These are phyloP conservation scores for Drosophila limbata DNA, from an alignment of 2,888 invertebrate genomes.

Conservation along the genomic window DNA sequence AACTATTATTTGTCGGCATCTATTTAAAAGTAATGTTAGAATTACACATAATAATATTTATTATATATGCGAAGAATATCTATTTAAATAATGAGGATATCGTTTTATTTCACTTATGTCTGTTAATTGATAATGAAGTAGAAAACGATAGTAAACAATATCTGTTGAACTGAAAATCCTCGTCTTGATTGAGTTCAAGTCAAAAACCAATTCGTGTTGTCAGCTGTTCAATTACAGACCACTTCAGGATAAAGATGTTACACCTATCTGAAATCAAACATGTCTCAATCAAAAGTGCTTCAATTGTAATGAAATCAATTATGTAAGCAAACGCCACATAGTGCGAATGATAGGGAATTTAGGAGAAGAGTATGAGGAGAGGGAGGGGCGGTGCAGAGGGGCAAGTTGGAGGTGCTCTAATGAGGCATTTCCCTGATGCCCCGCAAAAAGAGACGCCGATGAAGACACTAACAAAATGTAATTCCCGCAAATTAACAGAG, in stretches of 20 bases:
- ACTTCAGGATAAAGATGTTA: background rate
- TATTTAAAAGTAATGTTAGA: too few species aligned
- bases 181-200: background rate
- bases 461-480: slow-evolving; percentile 53
- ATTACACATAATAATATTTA: too few species aligned
- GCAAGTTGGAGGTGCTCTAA: slow-evolving; percentile 9
- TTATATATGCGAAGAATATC: too few species aligned
- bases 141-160: background rate
- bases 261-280: slow-evolving; percentile 5
- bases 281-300: slow-evolving; percentile 39
- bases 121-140: too few species aligned
- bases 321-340: slow-evolving; percentile 18
- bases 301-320: slow-evolving; percentile 41
- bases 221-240: background rate
- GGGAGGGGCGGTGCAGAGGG: background rate
- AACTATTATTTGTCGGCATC: too few species aligned
- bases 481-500: slow-evolving; percentile 59
- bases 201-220: background rate
- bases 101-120: too few species aligned
- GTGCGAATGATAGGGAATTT: background rate
- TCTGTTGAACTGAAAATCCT: too few species aligned
- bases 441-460: slow-evolving; percentile 24
- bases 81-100: too few species aligned
- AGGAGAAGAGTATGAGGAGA: background rate
- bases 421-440: slow-evolving; percentile 26